Conservation (phyloP, 64 coral and sea anemone genomes). For the Montipora foliosa region DNA sequence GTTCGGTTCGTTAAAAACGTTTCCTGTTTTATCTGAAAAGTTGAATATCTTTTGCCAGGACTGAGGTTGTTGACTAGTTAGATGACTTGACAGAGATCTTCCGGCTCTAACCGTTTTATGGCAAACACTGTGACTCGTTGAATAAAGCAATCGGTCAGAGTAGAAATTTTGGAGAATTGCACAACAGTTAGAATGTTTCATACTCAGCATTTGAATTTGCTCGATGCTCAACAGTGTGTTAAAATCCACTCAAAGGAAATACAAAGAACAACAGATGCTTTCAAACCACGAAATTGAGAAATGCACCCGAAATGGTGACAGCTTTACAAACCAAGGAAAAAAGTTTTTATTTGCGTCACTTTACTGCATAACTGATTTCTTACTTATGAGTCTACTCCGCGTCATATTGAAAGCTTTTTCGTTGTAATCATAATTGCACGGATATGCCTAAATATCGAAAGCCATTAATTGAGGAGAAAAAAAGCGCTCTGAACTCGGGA, state of each 20-base stretch:
- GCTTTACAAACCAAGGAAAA: not conserved
- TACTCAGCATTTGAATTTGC: too few relatives aligned
- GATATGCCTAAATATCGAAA: slow-evolving; percentile 41
- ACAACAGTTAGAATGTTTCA: not conserved
- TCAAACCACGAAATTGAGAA: not conserved
- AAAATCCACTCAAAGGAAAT: not conserved
- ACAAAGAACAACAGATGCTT: not conserved
- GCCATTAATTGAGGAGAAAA: slow-evolving; percentile 55
- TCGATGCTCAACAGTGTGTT: not conserved
- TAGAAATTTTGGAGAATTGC: slow-evolving; percentile 9
- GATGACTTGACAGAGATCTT: slow-evolving; percentile 47
- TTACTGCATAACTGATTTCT: not conserved
- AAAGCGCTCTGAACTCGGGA: slow-evolving; percentile 46
- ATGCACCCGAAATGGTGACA: not conserved
- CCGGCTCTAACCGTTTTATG: slow-evolving; percentile 44
- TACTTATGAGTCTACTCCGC: not conserved
- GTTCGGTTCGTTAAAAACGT: slow-evolving; percentile 23
- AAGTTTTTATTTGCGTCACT: not conserved
- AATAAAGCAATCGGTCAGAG: slow-evolving; percentile 12
- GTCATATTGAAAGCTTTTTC: not conserved
- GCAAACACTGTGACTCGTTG: slow-evolving; percentile 42
- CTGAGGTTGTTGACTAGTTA: not conserved
- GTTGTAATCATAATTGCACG: not conserved
- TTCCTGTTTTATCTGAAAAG: not conserved
- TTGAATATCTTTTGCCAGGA: not conserved